Evolutionary conservation across 1,140 invertebrate genomes (phyloP).

Genomic region (Danaus plexippus): DNA sequence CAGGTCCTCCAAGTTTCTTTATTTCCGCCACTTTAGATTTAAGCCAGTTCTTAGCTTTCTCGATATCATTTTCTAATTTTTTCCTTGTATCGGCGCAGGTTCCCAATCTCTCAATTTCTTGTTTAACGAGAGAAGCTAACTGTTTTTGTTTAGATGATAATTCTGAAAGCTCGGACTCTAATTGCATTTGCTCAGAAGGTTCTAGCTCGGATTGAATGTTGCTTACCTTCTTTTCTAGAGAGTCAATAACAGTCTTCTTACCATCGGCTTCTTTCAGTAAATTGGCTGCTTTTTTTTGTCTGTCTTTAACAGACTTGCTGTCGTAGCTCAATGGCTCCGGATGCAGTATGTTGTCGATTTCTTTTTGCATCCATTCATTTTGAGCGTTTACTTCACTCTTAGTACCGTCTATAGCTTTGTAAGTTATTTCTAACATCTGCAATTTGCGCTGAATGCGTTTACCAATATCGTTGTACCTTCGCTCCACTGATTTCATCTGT

Average conservation of each 20-base stretch:
- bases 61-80: conserved; percentile 83
- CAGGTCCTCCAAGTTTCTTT: conserved; percentile 80
- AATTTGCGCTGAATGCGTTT: conserved; percentile 88
- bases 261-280: conserved; percentile 87
- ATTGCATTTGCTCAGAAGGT: conserved; percentile 79
- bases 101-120: conserved; percentile 80
- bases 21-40: conserved; percentile 82
- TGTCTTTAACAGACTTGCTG: conserved; percentile 81
- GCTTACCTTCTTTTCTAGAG: conserved; percentile 84
- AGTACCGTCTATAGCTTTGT: conserved; percentile 84
- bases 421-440: conserved; percentile 84
- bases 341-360: conserved; percentile 78
- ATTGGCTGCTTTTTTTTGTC: conserved; percentile 79
- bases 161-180: conserved; percentile 78
- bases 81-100: conserved; percentile 79
- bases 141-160: conserved; percentile 80
- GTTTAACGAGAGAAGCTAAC: conserved; percentile 79
- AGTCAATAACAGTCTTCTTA: conserved; percentile 86
- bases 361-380: conserved; percentile 85
- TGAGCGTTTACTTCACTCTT: conserved; percentile 82
- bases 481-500: conserved; percentile 84
- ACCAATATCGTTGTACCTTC: conserved; percentile 84
- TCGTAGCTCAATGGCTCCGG: conserved; percentile 81
- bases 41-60: conserved; percentile 84
- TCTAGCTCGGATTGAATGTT: conserved; percentile 91